Evolutionary conservation across 2,113 vertebrate species (phyloP), one percentile per base, ranked within the genome.

Genomic region (Neomonachus schauinslandi): DNA sequence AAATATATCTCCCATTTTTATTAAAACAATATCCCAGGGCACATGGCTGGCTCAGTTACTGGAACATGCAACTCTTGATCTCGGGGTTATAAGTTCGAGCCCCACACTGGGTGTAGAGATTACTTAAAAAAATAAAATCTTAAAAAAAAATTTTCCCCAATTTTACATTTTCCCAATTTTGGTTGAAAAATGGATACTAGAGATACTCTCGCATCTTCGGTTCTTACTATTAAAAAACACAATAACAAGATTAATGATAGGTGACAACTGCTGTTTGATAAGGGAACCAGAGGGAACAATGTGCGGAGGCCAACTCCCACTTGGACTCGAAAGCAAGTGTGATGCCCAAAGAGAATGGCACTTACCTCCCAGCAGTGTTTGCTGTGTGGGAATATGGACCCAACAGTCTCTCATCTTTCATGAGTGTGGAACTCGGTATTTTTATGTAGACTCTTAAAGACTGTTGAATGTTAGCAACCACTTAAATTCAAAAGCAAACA

Each of bases 341-440:
- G 16, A 26, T 46, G 6, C 49, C 28, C 57, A 33, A 67, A 61
- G 24, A 31, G 14, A 11, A 69, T 7, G 55, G 3, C 42, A 36
- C 18, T 26, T 49, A 59, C 11, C n/a, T 90, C 31, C 36, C 46
- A 18, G 21, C 1, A 81, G n/a, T 4, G 3, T 53, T 24, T 28
- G 5, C 77, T 61, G 0, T 5, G 0, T 76, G 57, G 53, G 24
- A 71, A 77, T 57, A 51, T 11, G 0, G 13, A 39, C 39, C 14
- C 28, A 90, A 19, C 9, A 16, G 5, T 13, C 33, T 42, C 16
- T 89, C 4, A 11, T 76, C 49, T 80, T n/a, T 94, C 22, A 36
- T 77, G 26, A 79, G 7, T 61, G 8, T 42, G 49, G 11, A 91
- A 55, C 63, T 89, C 9, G 72, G 81, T 82, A 57, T 22, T 76